phyloP scores from a whole-genome alignment of 2,888 invertebrate species.

The Auanema freiburgensis region DNA sequence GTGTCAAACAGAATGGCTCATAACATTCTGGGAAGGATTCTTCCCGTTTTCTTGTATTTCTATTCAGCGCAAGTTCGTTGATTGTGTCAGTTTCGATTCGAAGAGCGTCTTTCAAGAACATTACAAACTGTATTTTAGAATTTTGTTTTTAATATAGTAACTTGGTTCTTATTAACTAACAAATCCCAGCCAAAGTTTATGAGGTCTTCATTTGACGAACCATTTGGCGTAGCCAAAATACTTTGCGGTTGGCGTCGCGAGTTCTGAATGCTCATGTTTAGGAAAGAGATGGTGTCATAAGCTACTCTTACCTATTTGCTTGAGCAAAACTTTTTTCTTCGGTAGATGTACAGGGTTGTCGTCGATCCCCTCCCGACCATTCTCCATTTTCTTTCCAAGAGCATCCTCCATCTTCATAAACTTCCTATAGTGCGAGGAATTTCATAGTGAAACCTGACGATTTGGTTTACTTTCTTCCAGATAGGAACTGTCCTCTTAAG shows the following conservation, averaged over 20 bases:
- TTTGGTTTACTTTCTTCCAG: constrained; percentile 52
- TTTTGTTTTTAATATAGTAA: no score
- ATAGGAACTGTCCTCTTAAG: constrained; percentile 57
- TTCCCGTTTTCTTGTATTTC: no score
- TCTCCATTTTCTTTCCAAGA: constrained; percentile 24
- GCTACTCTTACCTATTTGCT: constrained; percentile 3
- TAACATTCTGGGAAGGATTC: no score
- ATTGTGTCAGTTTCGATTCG: no score
- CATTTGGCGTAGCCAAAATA: constrained; percentile 16
- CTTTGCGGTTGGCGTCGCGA: constrained; percentile 11
- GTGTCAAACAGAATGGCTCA: no score
- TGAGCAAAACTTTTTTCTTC: constrained; percentile 9
- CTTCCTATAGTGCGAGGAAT: constrained; percentile 10
- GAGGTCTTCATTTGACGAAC: constrained; percentile 1
- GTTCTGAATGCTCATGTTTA: background rate
- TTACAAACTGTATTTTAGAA: no score
- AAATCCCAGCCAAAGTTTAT: no score
- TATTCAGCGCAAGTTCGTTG: no score
- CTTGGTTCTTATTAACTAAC: no score
- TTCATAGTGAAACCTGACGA: background rate
- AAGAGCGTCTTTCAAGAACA: no score
- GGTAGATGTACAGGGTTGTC: background rate
- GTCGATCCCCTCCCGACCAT: constrained; percentile 4
- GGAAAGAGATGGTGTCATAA: background rate
- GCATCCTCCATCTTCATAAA: constrained; percentile 22